Base-by-base conservation (phyloP, 2,113 vertebrate species). In the Mesoclemmys tuberculata region DNA sequence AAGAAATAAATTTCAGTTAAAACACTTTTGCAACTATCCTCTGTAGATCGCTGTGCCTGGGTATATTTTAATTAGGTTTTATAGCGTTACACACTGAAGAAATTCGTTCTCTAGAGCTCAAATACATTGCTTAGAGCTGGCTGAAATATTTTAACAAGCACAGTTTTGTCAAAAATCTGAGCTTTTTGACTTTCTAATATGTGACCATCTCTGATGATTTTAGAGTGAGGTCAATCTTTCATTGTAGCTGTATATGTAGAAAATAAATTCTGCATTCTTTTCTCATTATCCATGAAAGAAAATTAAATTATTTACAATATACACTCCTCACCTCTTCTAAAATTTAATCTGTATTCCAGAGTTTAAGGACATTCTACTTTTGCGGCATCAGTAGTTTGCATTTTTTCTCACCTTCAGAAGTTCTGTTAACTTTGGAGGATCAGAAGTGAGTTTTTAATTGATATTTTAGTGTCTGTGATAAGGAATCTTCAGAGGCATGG, bases 111-210 rank as follows among this genome's bases (percentile, higher is more conserved):
- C 26, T 85, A 51, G 80, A 85, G 48, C 52, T 94, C 71, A 38
- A 75, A 56, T 78, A 86, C 91, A 49, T 55, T 85, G 86, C 91
- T 96, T 77, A 93, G 93, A 93, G 52, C 29, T 38, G 38, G 16
- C 79, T 80, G 61, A 49, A 88, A 0, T 84, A 44, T 93, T 93
- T 94, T 94, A 88, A 90, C 6, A 41, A 26, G 18, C 22, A 75
- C 71, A 75, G 12, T 13, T 68, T 75, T 75, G 38, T 41, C 22
- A 44, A 75, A 41, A 44, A 6, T 12, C 10, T 24, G 24, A 44
- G 10, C 12, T 41, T 75, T 24, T 44, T 27, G 21, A 75, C 22
- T 75, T 44, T 44, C 22, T 22, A 44, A 41, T 75, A 12, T 44
- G 19, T 26, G 38, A 26, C 24, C 12, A 27, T 75, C 10, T 44